Conservation (phyloP, 1,140 invertebrate species). For the Danaus plexippus region DNA sequence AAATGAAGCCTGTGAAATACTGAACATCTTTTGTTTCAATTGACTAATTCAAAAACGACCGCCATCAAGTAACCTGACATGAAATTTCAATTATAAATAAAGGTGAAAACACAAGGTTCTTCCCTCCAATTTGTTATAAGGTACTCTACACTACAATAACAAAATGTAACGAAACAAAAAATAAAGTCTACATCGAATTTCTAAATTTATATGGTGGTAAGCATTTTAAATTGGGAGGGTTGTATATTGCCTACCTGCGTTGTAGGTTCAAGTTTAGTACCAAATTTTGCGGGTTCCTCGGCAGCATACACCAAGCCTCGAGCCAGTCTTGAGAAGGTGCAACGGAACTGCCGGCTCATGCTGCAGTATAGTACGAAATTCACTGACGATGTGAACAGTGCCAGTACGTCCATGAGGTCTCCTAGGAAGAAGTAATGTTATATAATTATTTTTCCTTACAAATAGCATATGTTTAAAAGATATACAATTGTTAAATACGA, state of each 20-base stretch:
- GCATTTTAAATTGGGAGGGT: too few species aligned
- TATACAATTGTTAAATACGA: not conserved
- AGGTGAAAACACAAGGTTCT: too few species aligned
- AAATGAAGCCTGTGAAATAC: too few species aligned
- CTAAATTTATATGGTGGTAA: too few species aligned
- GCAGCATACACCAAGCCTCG: constrained; percentile 46
- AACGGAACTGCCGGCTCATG: constrained; percentile 97
- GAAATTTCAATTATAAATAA: too few species aligned
- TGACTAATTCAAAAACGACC: too few species aligned
- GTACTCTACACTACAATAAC: too few species aligned
- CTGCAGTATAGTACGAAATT: constrained; percentile 99
- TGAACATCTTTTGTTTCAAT: too few species aligned
- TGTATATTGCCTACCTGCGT: constrained; percentile 43
- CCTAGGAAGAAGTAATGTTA: constrained; percentile 64
- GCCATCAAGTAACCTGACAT: too few species aligned
- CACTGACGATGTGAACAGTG: constrained; percentile 95
- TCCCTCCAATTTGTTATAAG: too few species aligned
- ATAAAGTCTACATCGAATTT: too few species aligned
- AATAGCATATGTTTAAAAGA: not conserved
- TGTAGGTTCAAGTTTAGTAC: constrained; percentile 57
- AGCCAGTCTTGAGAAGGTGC: constrained; percentile 81
- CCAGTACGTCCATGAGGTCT: constrained; percentile 93
- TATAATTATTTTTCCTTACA: not conserved
- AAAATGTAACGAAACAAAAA: too few species aligned
- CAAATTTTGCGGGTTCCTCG: constrained; percentile 60